Base-by-base conservation (phyloP, 2,888 invertebrate species). In the Caenorhabditis wallacei region DNA sequence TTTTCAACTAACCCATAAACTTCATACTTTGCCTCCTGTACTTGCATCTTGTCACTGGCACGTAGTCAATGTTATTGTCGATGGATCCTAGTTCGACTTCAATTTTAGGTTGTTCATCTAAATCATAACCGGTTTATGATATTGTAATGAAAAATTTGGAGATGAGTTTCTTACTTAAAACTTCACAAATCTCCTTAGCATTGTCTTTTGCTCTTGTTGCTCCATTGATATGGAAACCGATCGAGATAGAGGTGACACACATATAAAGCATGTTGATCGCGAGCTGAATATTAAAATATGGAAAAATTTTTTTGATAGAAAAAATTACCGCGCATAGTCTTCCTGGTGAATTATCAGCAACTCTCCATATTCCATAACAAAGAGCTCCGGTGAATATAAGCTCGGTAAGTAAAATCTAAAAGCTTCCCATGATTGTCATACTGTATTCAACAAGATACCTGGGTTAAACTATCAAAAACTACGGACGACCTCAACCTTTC, bases 201-300 rank as follows among this genome's bases (percentile, higher is more conserved):
- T 90, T 90, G 26, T 85, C 85, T 22, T 85, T 89, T 8, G 91
- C 91, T 20, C 86, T 72, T 8, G 84, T 76, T n/a, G 89, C 87
- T 18, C 91, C 91, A 69, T 90, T 90, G 54, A 91, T 76, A 85
- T 91, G 91, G 54, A 91, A 91, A 1, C 91, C 91, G 63, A 91
- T 91, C 22, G 88, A 87, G 13, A 91, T 90, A 5, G 90, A 89
- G 4, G 89, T 89, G 10, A 89, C 89, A 80, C 90, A 90, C 89
- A 90, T 89, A 85, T 90, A 90, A 16, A 90, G 84, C 89, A 90
- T 88, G 74, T 90, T 90, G 71, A 90, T 89, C 13, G 88, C 89
- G n/a, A 90, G 64, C 87, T 89, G 37, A 81, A n/a, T n/a, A n/a
- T n/a, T n/a, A n/a, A 80, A 40, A 4, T 7, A 26, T 24, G 8